Evolutionary conservation across 2,797 vertebrate genomes (phyloP), one percentile per base, ranked within the genome.

Genomic region (Fistularia commersonii): DNA sequence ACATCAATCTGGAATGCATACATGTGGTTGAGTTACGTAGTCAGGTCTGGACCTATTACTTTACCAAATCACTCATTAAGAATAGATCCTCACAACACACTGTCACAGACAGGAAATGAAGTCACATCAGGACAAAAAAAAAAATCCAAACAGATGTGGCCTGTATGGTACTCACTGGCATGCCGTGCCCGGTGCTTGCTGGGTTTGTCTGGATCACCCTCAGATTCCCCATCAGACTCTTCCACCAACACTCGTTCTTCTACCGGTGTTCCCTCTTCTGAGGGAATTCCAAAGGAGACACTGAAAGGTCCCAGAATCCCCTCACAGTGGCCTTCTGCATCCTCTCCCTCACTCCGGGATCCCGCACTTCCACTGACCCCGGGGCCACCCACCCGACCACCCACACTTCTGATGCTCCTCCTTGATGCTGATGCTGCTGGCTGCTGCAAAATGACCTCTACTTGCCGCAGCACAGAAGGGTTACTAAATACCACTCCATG

Each of bases 151-250:
- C 11, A 2, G 41, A 52, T 72, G 45, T 36, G 14, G 32, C 44
- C 32, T 8, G 39, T 35, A 46, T 8, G 51, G 63, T 87, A 98
- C 97, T 98, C 89, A 99, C 97, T 93, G 77, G 97, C 89, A 79
- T 98, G 95, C 63, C 82, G 91, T 0, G 97, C 92, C 57, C 92
- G 88, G 89, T 99, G 97, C 87, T 94, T 98, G 89, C 89, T 93
- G 72, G 95, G 96, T 90, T 90, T 91, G 69, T 81, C 88, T 67
- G 79, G 93, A 73, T 95, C 93, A 70, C 75, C 91, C 77, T 92
- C 95, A 0, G 80, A 89, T 64, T 91, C 95, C 0, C 82, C 91
- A 79, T 84, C 88, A 74, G 85, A 84, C 77, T 91, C 83, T 57
- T 91, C 92, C 72, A 79, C 88, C 69, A 23, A 23, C 23, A 23